Evolutionary conservation across 2,113 vertebrate genomes (phyloP), one percentile per base, ranked within the genome.

Genomic region (Crotalus viridis): DNA sequence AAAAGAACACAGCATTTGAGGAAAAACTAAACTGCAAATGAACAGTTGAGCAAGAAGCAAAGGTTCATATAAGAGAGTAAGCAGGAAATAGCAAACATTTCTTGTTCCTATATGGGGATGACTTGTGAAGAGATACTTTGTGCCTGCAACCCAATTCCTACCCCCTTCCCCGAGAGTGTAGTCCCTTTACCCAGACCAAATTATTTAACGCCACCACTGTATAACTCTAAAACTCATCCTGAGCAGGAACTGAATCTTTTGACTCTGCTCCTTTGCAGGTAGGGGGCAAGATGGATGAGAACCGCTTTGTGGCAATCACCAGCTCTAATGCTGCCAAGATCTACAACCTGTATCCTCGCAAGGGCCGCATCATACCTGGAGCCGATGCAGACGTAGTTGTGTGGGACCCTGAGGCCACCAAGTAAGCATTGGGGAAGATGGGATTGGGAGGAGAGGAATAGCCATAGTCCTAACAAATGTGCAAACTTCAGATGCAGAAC

Each of bases 201-300:
- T 64, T 64, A 13, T 28, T 33, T 48, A 28, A 13, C 13, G 9
- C 12, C 59, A 59, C 10, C 5, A 10, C 48, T 0, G 22, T 13
- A 22, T 22, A 8, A 4, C 19, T 15, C 24, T 15, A 21, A 17
- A 4, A 9, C 8, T 39, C 43, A 39, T 15, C 43, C 39, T 39
- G 81, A 39, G 6, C 81, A 85, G n/a, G 46, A 5, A 19, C 26
- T n/a, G 13, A 43, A 17, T 24, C 24, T 39, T 81, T 15, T 28
- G n/a, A 3, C 43, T 22, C 90, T 28, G 52, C n/a, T 33, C 6
- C 24, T 3, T 94, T 95, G 51, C 97, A 99, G 99, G 98, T 99
- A 0, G 99, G 99, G 93, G 99, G 99, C 0, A 99, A 99, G 96
- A 99, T 99, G 98, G 99, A 99, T 0, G 99, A 99, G 97, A 99